Evolutionary conservation across 2,888 invertebrate genomes (phyloP).

Genomic region (Andrena camellia): DNA sequence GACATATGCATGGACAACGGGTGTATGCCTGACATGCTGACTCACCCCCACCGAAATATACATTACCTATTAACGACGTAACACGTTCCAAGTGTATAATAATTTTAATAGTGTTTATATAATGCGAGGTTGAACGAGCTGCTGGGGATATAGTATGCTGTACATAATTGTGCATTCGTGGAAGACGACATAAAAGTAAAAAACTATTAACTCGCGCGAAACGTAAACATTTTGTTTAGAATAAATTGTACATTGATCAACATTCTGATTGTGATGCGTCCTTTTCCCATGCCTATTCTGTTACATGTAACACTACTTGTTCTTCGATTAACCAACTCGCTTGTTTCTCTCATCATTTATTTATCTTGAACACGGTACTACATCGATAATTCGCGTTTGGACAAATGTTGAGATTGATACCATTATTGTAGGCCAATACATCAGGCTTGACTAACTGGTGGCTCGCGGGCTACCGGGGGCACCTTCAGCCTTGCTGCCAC

Average conservation of each 20-base stretch:
- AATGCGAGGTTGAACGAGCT: conserved; percentile 75
- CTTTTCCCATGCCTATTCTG: conserved; percentile 59
- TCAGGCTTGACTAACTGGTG: no score
- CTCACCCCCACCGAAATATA: conserved; percentile 44
- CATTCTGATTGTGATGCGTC: conserved; percentile 77
- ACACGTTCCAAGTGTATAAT: conserved; percentile 82
- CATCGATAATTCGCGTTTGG: conserved; percentile 14
- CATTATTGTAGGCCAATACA: no score
- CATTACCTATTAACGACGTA: conserved; percentile 73
- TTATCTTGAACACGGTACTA: conserved; percentile 78
- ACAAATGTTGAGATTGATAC: background rate
- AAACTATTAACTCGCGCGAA: conserved; percentile 79
- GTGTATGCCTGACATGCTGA: conserved; percentile 13
- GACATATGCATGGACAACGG: background rate
- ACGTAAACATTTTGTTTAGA: conserved; percentile 84
- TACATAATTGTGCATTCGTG: conserved; percentile 81
- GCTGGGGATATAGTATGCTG: conserved; percentile 75
- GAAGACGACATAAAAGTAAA: conserved; percentile 69
- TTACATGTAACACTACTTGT: conserved; percentile 41
- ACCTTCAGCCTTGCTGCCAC: no score
- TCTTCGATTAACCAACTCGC: conserved; percentile 74
- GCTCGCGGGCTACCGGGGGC: no score
- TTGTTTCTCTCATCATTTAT: conserved; percentile 80
- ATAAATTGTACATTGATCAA: conserved; percentile 85
- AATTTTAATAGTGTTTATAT: conserved; percentile 85